Percentiles rank a stretch among this genome's conserved stretches.
Evolutionary conservation across 2,797 vertebrate species (phyloP).

Genomic region (Onychomys arenicola): DNA sequence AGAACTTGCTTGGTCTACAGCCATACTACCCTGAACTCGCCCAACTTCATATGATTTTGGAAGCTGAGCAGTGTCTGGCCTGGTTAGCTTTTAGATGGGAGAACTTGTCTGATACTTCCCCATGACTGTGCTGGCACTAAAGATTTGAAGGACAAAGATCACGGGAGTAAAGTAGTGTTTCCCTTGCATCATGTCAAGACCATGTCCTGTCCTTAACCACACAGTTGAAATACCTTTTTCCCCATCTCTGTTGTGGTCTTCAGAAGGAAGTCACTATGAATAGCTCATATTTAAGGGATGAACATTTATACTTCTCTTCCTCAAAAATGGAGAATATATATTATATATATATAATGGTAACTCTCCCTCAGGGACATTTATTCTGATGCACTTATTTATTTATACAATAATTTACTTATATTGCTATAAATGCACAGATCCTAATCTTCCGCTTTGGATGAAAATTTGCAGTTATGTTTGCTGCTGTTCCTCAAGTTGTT

Average conservation of each 20-base stretch:
- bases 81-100: not conserved
- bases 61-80: not conserved
- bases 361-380: not conserved
- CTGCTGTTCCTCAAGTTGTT: not conserved
- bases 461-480: not conserved
- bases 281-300: not conserved
- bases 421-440: not conserved
- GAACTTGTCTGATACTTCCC: not conserved
- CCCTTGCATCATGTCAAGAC: not conserved
- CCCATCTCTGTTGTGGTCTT: not conserved
- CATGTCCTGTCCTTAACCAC: not conserved
- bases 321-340: not conserved
- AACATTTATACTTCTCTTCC: slow-evolving; percentile 1
- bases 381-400: not conserved
- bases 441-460: not conserved
- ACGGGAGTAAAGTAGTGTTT: slow-evolving; percentile 19
- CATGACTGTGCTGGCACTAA: not conserved
- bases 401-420: slow-evolving; percentile 16
- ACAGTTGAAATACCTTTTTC: not conserved
- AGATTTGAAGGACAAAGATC: not conserved
- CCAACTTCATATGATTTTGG: not conserved
- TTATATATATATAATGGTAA: not conserved
- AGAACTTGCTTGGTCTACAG: not conserved
- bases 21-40: not conserved
- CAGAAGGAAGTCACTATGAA: not conserved